These are phyloP conservation scores for Rhagonycha lutea DNA, from an alignment of 2,888 invertebrate genomes.

Conservation along the genomic window DNA sequence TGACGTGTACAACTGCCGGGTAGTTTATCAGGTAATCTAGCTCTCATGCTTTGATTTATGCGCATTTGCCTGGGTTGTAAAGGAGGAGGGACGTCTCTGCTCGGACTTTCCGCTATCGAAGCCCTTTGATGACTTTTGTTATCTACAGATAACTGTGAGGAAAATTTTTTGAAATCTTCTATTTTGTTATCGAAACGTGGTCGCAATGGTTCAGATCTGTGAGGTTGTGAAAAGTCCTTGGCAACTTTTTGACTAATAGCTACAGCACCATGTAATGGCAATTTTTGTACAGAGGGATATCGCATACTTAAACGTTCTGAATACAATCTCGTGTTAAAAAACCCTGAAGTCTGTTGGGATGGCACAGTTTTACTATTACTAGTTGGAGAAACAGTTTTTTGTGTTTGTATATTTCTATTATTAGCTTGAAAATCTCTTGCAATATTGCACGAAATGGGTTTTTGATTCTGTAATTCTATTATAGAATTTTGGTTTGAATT, in stretches of 20 bases:
- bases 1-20: conserved; percentile 28
- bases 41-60: conserved; percentile 53
- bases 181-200: conserved; percentile 34
- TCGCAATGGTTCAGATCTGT: conserved; percentile 50
- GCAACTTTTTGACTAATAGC: conserved; percentile 52
- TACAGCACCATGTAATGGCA: conserved; percentile 56
- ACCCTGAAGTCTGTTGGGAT: conserved; percentile 36
- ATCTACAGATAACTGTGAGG: conserved; percentile 13
- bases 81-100: conserved; percentile 47
- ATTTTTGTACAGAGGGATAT: conserved; percentile 56
- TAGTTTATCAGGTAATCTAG: conserved; percentile 44
- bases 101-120: conserved; percentile 47
- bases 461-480: neutral
- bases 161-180: conserved; percentile 16
- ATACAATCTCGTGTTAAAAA: conserved; percentile 46
- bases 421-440: neutral
- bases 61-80: conserved; percentile 53
- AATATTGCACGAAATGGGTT: neutral
- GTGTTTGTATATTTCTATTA: neutral
- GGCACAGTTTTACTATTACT: neutral
- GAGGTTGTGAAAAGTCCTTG: conserved; percentile 46
- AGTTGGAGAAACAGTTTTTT: neutral
- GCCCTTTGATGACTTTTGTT: conserved; percentile 41
- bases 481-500: neutral
- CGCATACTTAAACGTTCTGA: conserved; percentile 56